These are phyloP conservation scores for Brachyptera risi DNA, from an alignment of 2,888 invertebrate species.

Conservation along the genomic window DNA sequence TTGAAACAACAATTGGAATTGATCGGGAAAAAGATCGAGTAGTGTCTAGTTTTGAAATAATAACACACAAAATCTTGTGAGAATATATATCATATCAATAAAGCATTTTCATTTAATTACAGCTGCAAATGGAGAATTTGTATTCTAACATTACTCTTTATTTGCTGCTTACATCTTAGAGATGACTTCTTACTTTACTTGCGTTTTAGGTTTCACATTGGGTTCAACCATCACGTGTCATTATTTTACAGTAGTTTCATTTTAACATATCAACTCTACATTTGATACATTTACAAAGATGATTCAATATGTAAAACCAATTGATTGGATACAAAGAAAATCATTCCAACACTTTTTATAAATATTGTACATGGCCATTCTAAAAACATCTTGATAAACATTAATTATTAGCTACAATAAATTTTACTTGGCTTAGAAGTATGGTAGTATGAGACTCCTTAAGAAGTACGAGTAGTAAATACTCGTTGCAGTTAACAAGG, in stretches of 20 bases:
- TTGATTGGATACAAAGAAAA: conserved; percentile 16
- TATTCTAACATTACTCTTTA: conserved; percentile 22
- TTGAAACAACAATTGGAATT: too few species aligned
- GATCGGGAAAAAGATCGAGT: too few species aligned
- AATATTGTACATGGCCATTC: conserved; percentile 14
- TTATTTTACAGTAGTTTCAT: conserved; percentile 26
- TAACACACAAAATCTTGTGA: conserved; percentile 30
- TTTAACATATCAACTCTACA: conserved; percentile 23
- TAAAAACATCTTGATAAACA: conserved; percentile 11
- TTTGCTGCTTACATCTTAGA: conserved; percentile 27
- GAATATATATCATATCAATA: conserved; percentile 34
- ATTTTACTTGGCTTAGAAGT: not conserved
- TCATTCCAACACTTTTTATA: conserved; percentile 3
- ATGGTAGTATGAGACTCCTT: not conserved
- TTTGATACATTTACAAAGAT: conserved; percentile 29
- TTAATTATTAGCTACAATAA: conserved; percentile 3
- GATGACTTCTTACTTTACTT: conserved; percentile 24
- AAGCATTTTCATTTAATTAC: conserved; percentile 32
- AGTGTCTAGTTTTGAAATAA: conserved; percentile 15
- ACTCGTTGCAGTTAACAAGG: not conserved
- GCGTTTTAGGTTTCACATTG: conserved; percentile 5
- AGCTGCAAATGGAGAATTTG: conserved; percentile 31
- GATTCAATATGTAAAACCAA: conserved; percentile 12
- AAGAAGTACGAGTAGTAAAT: not conserved
- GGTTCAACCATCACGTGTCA: conserved; percentile 22